These are phyloP conservation scores for Sebastes minor DNA, from an alignment of 2,797 vertebrate genomes.

Conservation along the genomic window DNA sequence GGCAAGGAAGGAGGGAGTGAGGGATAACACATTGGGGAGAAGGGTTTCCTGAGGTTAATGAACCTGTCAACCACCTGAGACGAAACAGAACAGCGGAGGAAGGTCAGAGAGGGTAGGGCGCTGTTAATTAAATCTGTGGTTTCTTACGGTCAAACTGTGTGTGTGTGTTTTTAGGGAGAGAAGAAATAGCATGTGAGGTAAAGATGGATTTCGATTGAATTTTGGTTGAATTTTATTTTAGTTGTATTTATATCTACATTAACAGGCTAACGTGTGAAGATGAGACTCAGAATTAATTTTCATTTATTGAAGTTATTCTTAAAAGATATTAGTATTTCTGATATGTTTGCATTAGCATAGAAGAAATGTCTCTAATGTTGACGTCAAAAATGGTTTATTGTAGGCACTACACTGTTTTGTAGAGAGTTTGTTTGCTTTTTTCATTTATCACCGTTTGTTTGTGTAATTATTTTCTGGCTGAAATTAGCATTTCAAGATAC, in stretches of 20 bases:
- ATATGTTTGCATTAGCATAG: background rate
- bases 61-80: conserved; percentile 65
- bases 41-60: conserved; percentile 55
- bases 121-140: conserved; percentile 23
- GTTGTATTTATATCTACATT: background rate
- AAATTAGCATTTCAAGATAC: background rate
- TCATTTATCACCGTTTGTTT: no score
- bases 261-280: background rate
- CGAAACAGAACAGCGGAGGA: conserved; percentile 40
- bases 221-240: background rate
- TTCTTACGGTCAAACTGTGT: background rate
- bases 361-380: no score
- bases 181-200: background rate
- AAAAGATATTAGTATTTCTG: background rate
- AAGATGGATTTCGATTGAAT: background rate
- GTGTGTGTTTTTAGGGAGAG: background rate
- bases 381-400: no score
- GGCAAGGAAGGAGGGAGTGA: background rate
- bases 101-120: conserved; percentile 28
- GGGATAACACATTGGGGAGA: background rate
- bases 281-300: background rate
- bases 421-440: background rate
- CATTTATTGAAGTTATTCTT: background rate
- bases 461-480: background rate
- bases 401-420: background rate